Base-by-base conservation (phyloP, 1,140 invertebrate species). In the Mya arenaria region DNA sequence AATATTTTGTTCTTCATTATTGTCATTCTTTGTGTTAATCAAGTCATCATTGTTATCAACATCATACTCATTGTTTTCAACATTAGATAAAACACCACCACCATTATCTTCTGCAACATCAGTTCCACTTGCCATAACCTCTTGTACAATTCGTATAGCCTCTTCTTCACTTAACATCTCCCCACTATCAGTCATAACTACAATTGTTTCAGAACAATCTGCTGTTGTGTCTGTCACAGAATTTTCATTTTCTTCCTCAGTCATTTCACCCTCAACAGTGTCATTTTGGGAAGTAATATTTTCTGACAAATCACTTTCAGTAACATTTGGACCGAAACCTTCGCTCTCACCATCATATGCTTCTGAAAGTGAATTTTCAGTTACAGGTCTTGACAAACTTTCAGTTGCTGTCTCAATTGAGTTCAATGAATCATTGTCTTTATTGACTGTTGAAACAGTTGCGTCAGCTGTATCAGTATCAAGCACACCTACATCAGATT, bases 151-250 rank as follows among this genome's bases (percentile, higher is more conserved):
- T 39, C 71, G 65, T 4, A 89, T 32, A n/a, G 85, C 86, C 28
- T 90, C 89, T 37, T 90, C 89, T 58, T 90, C 89, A 23, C 86
- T 83, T 19, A 90, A 77, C 39, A 86, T 83, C 19, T 84, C 80
- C 13, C 68, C 73, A 28, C 82, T 89, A 1, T 87, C 82, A 30
- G 87, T 77, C 56, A 90, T 62, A 13, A 90, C 85, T 58, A 90
- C 79, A 10, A 89, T 82, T 32, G 88, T 86, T 52, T 88, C 88
- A 30, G 79, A 62, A 13, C 37, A 19, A 39, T 69, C 74, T 60
- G 80, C 83, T n/a, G n/a, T n/a, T n/a, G n/a, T n/a, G n/a, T n/a
- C n/a, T n/a, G n/a, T n/a, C n/a, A n/a, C n/a, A n/a, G n/a, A n/a
- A n/a, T n/a, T n/a, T n/a, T n/a, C n/a, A n/a, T n/a, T n/a, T n/a